Percentiles rank a stretch among this genome's conserved stretches.
Evolutionary conservation across 2,113 vertebrate genomes (phyloP).

Genomic region (Onychostruthus taczanowskii): DNA sequence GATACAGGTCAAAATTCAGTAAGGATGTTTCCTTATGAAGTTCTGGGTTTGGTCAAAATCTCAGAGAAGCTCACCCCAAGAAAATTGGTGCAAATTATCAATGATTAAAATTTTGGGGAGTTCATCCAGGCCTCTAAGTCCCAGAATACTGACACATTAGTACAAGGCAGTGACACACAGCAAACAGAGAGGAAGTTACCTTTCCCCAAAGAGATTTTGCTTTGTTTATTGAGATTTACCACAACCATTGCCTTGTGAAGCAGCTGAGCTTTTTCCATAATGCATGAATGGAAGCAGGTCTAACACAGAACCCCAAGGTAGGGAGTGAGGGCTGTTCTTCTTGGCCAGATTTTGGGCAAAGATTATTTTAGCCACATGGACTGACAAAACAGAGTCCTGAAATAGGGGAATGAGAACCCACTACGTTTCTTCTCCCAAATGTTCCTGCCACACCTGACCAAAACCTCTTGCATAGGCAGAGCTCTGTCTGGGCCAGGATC

Average conservation of each 20-base stretch:
- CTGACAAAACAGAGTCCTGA: background rate
- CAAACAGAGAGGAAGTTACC: background rate
- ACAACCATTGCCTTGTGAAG: background rate
- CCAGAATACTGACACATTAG: background rate
- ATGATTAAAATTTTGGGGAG: background rate
- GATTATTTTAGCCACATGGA: accelerated
- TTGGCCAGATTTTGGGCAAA: background rate
- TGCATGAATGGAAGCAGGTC: background rate
- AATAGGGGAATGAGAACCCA: background rate
- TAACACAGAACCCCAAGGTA: accelerated
- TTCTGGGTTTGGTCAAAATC: background rate
- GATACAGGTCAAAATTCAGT: background rate
- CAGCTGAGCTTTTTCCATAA: background rate
- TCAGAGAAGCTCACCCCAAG: background rate
- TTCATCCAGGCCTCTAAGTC: background rate
- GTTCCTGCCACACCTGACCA: background rate
- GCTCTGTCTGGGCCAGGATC: background rate
- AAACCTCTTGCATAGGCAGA: background rate
- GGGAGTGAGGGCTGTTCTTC: background rate
- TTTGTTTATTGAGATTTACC: background rate
- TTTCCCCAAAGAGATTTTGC: background rate
- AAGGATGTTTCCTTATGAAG: background rate
- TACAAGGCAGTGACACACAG: background rate
- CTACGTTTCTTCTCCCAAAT: background rate
- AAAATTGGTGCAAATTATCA: background rate